Percentiles rank a stretch among this genome's conserved stretches.
Conservation (phyloP, 2,888 invertebrate species). For the Balanococcus diminutus region DNA sequence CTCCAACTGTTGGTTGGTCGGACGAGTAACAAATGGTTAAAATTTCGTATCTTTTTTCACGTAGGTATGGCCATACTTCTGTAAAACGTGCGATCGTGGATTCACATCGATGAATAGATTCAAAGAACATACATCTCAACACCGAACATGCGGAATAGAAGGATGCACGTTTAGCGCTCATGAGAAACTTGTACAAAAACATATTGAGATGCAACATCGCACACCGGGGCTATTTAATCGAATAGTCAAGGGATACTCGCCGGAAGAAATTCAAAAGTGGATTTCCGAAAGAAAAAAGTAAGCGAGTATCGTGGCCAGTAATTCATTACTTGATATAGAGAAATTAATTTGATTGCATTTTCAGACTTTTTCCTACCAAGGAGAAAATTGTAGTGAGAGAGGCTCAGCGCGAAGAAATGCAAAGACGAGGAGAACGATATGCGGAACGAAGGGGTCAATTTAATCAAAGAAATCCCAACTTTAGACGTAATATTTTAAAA, state of each 20-base stretch:
- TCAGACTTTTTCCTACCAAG: conserved; percentile 74
- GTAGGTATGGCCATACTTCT: conserved; percentile 66
- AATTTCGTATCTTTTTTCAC: no score
- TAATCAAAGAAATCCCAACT: conserved; percentile 19
- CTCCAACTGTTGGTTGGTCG: neutral
- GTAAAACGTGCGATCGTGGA: conserved; percentile 82
- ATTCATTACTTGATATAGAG: neutral
- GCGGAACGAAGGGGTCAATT: conserved; percentile 8
- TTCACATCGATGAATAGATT: conserved; percentile 69
- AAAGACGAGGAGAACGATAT: conserved; percentile 64
- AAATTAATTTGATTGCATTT: conserved; percentile 56
- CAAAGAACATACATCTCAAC: conserved; percentile 73
- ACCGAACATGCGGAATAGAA: conserved; percentile 79
- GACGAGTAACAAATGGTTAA: neutral
- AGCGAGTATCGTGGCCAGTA: neutral
- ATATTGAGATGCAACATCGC: conserved; percentile 81
- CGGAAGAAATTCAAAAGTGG: conserved; percentile 86
- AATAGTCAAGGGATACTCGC: conserved; percentile 75
- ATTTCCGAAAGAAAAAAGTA: conserved; percentile 72
- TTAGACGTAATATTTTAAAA: neutral
- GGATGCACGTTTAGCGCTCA: conserved; percentile 82
- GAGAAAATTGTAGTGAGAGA: conserved; percentile 62
- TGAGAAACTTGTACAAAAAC: conserved; percentile 78
- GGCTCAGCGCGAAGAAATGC: conserved; percentile 61
- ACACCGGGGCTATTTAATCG: conserved; percentile 82